Evolutionary conservation across 1,140 invertebrate genomes (phyloP).

Genomic region (Pararge aegeria): DNA sequence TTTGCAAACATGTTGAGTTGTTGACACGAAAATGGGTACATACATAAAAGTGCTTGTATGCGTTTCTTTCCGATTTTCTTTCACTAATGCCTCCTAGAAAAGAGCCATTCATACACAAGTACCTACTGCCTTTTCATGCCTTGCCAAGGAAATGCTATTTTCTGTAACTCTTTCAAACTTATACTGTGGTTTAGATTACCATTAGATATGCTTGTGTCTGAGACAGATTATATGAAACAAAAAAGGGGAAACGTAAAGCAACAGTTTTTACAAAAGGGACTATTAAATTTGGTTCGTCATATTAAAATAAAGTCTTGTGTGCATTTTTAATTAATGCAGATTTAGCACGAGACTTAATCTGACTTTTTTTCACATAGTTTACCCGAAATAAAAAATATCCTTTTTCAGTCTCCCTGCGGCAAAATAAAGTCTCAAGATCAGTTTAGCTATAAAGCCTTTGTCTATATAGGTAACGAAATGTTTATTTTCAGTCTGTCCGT

Average conservation of each 20-base stretch:
- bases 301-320: no score
- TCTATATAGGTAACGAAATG: no score
- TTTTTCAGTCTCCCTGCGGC: no score
- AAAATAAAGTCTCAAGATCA: no score
- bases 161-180: conserved; percentile 4
- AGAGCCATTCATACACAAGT: conserved; percentile 3
- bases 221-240: not conserved
- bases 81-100: conserved; percentile 11
- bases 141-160: conserved; percentile 12
- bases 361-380: no score
- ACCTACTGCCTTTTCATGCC: conserved; percentile 4
- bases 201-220: not conserved
- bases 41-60: not conserved
- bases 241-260: not conserved
- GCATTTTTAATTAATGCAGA: no score
- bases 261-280: no score
- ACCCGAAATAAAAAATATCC: no score
- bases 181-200: not conserved
- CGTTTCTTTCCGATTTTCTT: conserved; percentile 2
- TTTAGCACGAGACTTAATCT: no score
- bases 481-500: no score
- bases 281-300: no score
- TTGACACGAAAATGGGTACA: not conserved
- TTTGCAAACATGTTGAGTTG: not conserved
- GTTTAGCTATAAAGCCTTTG: no score